Evolutionary conservation across 1,140 invertebrate genomes (phyloP), one percentile per base, ranked within the genome.

Genomic region (Acyrthosiphon pisum): DNA sequence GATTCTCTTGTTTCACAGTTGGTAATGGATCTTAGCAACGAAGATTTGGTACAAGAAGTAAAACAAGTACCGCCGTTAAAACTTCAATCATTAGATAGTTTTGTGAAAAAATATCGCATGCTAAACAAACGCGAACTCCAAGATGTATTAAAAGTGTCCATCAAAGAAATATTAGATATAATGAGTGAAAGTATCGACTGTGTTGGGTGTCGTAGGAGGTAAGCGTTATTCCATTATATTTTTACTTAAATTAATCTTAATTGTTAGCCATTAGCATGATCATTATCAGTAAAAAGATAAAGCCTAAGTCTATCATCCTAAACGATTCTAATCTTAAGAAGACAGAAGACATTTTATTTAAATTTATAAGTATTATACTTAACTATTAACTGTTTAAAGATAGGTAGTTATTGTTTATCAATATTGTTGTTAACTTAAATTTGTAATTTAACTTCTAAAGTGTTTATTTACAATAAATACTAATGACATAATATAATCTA

Each of bases 121-220:
- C 96, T 99, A n/a, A 97, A 97, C 68, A 96, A 96, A 94, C 96
- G 97, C 93, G 98, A 99, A 95, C 95, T 98, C 35, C 97, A 97
- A 94, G 95, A 96, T 94, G 97, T 98, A 30, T 96, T 99, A 94
- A 96, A 97, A 96, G 98, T 98, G 76, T 97, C 97, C n/a, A 97
- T 96, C 94, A 96, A 97, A 94, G 97, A 98, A 95, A 97, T 99
- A 93, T 96, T 98, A 94, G 96, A 96, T 94, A 97, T 98, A 94
- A 96, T 99, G 91, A 97, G 98, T 95, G 97, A 98, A 95, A 97
- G 97, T 95, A 98, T 99, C 94, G 98, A 98, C 91, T 99, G 98
- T 96, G 98, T 99, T 95, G 98, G 98, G 88, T 99, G 98, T 95
- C 96, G 98, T 94, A 96, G 97, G 96, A 98, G 98, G 98, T 98